Percentiles rank a stretch among this genome's conserved stretches.
phyloP scores from a whole-genome alignment of 2,888 invertebrate species.

The Chromoteleia sp. region DNA sequence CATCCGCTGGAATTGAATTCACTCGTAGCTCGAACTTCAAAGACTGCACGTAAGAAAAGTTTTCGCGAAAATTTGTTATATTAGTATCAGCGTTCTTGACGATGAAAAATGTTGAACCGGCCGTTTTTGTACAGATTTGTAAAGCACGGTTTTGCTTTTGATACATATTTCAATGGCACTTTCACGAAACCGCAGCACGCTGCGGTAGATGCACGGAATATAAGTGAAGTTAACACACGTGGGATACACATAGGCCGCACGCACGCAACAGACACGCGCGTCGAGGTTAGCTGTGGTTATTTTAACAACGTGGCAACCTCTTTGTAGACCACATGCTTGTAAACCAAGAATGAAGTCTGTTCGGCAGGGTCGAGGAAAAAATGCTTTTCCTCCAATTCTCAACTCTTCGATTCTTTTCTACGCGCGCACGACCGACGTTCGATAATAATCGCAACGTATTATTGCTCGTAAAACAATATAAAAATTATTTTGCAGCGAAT shows the following conservation, averaged over 20 bases:
- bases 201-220: constrained; percentile 78
- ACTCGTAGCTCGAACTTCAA: no score
- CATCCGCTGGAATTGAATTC: no score
- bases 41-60: no score
- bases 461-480: constrained; percentile 30
- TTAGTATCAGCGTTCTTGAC: no score
- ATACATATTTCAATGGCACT: constrained; percentile 71
- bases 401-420: constrained; percentile 37
- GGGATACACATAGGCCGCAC: constrained; percentile 70
- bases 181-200: constrained; percentile 70
- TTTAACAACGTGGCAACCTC: constrained; percentile 85
- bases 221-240: constrained; percentile 82
- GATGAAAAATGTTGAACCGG: no score
- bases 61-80: constrained; percentile 10
- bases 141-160: constrained; percentile 65
- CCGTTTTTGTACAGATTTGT: constrained; percentile 64
- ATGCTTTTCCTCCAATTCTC: constrained; percentile 67
- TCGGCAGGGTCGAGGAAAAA: constrained; percentile 77
- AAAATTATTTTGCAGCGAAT: constrained; percentile 4
- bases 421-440: background rate
- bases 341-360: constrained; percentile 84
- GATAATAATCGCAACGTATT: constrained; percentile 14
- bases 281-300: constrained; percentile 82
- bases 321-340: constrained; percentile 85
- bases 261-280: constrained; percentile 74